A percentile compares a stretch with the other conserved stretches of the same genome.
Conservation (phyloP, 2,113 vertebrate species). For the Xiphophorus couchianus region DNA sequence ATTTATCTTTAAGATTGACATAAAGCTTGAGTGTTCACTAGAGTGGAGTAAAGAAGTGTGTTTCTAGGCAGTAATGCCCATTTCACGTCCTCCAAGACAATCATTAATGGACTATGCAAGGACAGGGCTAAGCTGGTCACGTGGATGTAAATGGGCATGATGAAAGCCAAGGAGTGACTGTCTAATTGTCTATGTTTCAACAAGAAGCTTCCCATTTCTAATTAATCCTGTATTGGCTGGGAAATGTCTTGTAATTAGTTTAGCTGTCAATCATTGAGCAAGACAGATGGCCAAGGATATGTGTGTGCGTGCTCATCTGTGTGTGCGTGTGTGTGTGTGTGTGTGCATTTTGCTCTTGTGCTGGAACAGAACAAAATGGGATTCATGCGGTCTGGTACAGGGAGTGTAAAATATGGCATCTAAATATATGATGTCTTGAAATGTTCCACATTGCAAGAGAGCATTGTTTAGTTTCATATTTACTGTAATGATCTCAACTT, state of each 20-base stretch:
- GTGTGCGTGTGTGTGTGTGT: background rate
- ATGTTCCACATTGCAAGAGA: background rate
- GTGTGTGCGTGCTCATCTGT: slow-evolving; percentile 1
- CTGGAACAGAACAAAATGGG: slow-evolving; percentile 3
- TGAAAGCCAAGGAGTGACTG: slow-evolving; percentile 43
- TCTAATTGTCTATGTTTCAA: slow-evolving; percentile 36
- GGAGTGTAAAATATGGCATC: slow-evolving; percentile 1
- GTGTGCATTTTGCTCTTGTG: background rate
- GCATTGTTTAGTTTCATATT: background rate
- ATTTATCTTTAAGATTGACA: slow-evolving; percentile 40
- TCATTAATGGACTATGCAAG: slow-evolving; percentile 47
- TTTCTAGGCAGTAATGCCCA: slow-evolving; percentile 46
- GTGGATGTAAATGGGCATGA: slow-evolving; percentile 44
- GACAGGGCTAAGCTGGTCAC: slow-evolving; percentile 36
- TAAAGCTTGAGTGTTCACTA: slow-evolving; percentile 17
- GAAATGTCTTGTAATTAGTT: slow-evolving; percentile 53
- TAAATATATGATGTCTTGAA: background rate
- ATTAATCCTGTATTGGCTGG: slow-evolving; percentile 44
- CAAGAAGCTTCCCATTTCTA: slow-evolving; percentile 35
- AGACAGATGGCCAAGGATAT: slow-evolving; percentile 26
- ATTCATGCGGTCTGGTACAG: slow-evolving; percentile 2
- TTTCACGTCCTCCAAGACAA: slow-evolving; percentile 46
- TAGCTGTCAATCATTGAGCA: slow-evolving; percentile 54
- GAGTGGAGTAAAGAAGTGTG: slow-evolving; percentile 31
- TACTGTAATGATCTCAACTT: background rate